These are phyloP conservation scores for Arrhopalites spinosus DNA, from an alignment of 2,888 invertebrate genomes.

Conservation along the genomic window DNA sequence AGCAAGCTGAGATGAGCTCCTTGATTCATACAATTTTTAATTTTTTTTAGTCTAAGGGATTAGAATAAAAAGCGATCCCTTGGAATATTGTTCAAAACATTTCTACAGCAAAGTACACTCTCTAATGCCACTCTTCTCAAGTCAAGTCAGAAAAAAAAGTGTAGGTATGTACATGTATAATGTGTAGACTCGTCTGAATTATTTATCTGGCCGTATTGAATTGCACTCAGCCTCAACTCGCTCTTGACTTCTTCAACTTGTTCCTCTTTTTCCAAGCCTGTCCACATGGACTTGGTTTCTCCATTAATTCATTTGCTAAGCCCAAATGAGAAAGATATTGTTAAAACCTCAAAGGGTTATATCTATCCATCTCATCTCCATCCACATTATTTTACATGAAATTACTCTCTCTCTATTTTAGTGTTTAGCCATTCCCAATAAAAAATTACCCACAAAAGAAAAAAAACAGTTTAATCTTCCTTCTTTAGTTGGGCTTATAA, in stretches of 20 bases:
- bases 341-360: background rate
- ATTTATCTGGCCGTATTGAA: conserved; percentile 31
- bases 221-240: conserved; percentile 1
- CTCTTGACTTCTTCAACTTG: background rate
- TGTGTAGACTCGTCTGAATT: conserved; percentile 35
- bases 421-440: background rate
- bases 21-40: background rate
- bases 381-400: no score
- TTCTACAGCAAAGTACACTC: no score
- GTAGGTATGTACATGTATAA: background rate
- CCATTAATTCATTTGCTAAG: conserved; percentile 13
- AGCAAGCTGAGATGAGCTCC: background rate
- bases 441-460: background rate
- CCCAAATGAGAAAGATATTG: conserved; percentile 1
- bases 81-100: no score
- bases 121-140: no score
- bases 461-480: conserved; percentile 19
- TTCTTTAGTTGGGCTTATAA: background rate
- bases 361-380: background rate
- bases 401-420: background rate
- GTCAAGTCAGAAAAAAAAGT: background rate
- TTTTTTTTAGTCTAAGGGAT: conserved; percentile 4
- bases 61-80: background rate
- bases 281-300: conserved; percentile 10
- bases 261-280: background rate